phyloP scores from a whole-genome alignment of 2,113 vertebrate genomes.

The Alces alces region DNA sequence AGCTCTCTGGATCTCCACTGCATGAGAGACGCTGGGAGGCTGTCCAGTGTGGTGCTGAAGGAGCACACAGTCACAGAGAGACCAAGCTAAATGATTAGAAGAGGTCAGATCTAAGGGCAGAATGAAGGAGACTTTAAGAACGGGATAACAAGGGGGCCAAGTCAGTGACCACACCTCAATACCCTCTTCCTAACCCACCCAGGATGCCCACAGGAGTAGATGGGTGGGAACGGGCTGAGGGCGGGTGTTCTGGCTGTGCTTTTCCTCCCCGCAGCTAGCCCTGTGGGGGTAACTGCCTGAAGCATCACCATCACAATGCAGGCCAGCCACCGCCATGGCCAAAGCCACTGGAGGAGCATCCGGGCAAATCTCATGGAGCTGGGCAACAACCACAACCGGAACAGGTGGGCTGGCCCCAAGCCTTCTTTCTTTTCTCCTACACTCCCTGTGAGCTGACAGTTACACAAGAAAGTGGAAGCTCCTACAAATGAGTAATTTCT shows the following conservation, averaged over 20 bases:
- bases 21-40: neutral
- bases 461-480: neutral
- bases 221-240: neutral
- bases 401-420: neutral
- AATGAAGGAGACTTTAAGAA: neutral
- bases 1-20: neutral
- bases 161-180: neutral
- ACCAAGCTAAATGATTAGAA: neutral
- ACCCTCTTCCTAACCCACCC: no score
- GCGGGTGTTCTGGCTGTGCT: neutral
- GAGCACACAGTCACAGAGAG: neutral
- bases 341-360: neutral
- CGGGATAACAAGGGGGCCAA: neutral
- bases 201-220: neutral
- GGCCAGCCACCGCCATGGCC: neutral
- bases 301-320: no score
- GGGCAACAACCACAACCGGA: fast-evolving
- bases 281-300: neutral
- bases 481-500: neutral
- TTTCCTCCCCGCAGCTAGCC: neutral
- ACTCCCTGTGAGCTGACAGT: neutral
- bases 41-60: neutral
- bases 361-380: neutral
- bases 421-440: neutral
- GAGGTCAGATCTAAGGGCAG: neutral